Percentiles rank a stretch among this genome's conserved stretches.
Evolutionary conservation across 2,888 invertebrate genomes (phyloP).

Genomic region (Mechanitis messenoides): DNA sequence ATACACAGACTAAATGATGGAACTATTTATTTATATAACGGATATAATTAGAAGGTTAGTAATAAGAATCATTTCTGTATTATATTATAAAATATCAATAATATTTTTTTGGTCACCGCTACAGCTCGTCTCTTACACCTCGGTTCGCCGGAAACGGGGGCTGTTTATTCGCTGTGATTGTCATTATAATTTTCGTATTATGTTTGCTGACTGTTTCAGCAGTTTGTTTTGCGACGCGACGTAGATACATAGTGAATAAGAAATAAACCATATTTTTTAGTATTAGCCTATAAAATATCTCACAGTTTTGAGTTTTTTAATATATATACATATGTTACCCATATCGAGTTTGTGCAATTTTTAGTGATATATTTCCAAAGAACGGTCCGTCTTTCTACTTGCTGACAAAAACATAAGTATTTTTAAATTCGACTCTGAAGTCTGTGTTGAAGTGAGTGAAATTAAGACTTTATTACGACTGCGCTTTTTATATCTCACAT

Average conservation of each 20-base stretch:
- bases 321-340: too few relatives aligned
- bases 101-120: conserved; percentile 17
- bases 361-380: too few relatives aligned
- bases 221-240: conserved; percentile 16
- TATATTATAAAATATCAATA: not conserved
- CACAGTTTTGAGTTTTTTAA: too few relatives aligned
- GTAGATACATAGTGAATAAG: not conserved
- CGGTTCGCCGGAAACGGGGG: conserved; percentile 47
- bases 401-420: not conserved
- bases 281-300: too few relatives aligned
- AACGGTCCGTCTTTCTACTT: not conserved
- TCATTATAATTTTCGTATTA: conserved; percentile 60
- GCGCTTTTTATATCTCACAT: not conserved
- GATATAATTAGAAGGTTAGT: too few relatives aligned
- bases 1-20: too few relatives aligned
- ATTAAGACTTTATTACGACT: not conserved
- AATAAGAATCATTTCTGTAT: too few relatives aligned
- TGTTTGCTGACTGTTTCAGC: conserved; percentile 29
- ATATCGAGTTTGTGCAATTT: too few relatives aligned
- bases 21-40: too few relatives aligned
- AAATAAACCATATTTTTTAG: not conserved
- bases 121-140: conserved; percentile 26
- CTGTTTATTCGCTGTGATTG: conserved; percentile 53
- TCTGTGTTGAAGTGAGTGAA: not conserved
- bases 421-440: not conserved